Base-by-base conservation (phyloP, 2,113 vertebrate genomes). In the Platanista minor region DNA sequence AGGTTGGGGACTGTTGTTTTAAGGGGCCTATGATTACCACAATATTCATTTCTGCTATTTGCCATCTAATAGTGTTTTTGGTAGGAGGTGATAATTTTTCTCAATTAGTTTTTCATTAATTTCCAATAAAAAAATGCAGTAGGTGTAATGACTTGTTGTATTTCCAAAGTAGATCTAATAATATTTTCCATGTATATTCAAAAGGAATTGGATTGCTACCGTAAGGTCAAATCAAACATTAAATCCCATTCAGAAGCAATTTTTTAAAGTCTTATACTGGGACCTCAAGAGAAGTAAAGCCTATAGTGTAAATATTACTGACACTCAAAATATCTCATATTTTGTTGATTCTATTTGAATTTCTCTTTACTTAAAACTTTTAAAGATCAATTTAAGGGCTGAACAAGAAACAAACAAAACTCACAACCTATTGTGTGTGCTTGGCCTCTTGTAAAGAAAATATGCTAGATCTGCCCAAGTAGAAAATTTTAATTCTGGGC, bases 351-450 rank as follows among this genome's bases (percentile, higher is more conserved):
- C 21, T 88, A n/a, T 29, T 49, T 95, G 59, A 29, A 94, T 82
- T 90, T 95, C 33, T 52, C 81, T 87, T 93, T 88, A 94, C 62
- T 59, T 31, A 72, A 95, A 96, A 89, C 14, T 46, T 97, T 77
- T 62, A 59, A 84, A 87, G 33, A 85, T 86, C 57, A 54, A 61
- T 59, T 54, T 82, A 75, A 89, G 80, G 17, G 87, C 49, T 62
- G 36, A 21, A 89, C 57, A 84, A 41, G 67, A 64, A 71, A 0
- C 18, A 54, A 52, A 33, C 7, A 57, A 91, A 7, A 87, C 33
- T 33, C 1, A 29, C 31, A 36, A 75, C 18, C 66, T 20, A 29
- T 61, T 52, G 17, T 67, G 41, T 62, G 17, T 52, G 31, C 14
- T 36, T 80, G 20, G 36, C 77, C 69, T 94, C 3, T 46, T 88